phyloP scores from a whole-genome alignment of 2,113 vertebrate genomes.

The Tragelaphus imberbis region DNA sequence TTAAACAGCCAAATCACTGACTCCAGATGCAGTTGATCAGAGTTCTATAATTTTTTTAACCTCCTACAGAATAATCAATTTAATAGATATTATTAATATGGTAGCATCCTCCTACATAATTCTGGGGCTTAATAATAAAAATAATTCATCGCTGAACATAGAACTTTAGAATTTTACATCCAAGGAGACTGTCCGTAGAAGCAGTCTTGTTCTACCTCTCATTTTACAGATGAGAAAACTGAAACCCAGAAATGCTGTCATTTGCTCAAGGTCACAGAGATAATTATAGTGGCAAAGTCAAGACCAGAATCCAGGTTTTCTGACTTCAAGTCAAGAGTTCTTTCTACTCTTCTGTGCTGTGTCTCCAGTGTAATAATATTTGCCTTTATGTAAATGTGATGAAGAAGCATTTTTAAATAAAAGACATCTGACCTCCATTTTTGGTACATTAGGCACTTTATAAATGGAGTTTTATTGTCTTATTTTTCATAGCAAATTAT shows the following conservation, averaged over 20 bases:
- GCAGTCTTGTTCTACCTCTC: conserved; percentile 30
- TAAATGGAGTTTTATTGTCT: conserved; percentile 27
- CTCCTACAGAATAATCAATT: not conserved
- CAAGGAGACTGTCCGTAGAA: not conserved
- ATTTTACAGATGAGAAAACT: conserved; percentile 21
- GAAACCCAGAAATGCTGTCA: not conserved
- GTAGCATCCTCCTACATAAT: not conserved
- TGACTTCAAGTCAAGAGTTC: not conserved
- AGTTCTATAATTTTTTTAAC: not conserved
- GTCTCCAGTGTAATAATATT: not conserved
- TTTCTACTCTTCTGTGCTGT: not conserved
- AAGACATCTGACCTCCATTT: conserved; percentile 31
- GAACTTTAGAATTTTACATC: not conserved
- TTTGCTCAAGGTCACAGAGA: not conserved
- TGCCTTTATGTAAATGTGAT: conserved; percentile 26
- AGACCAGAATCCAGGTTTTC: not conserved
- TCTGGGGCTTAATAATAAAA: not conserved
- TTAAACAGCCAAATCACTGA: not conserved
- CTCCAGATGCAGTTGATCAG: not conserved
- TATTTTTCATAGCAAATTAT: conserved; percentile 27
- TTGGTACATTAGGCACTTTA: conserved; percentile 60
- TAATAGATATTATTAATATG: not conserved
- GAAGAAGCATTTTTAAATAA: conserved; percentile 22
- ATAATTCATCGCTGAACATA: not conserved
- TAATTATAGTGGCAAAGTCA: not conserved